Base-by-base conservation (phyloP, 2,113 vertebrate genomes). In the Chaenocephalus aceratus region DNA sequence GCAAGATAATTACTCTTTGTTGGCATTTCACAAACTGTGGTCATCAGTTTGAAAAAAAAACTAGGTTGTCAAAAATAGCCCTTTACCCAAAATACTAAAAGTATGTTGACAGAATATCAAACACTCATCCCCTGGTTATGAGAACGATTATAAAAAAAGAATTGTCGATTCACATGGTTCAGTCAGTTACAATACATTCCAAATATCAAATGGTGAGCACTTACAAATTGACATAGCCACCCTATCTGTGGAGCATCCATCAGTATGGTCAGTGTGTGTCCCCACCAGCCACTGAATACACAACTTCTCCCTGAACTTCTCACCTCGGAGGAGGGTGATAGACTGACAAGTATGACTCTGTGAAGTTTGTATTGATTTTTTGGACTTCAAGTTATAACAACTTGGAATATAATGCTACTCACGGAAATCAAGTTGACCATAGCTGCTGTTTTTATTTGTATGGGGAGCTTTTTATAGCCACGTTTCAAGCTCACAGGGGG, bases 391-490 rank as follows among this genome's bases (percentile, higher is more conserved):
- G 26, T 49, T 54, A 21, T 52, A 23, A 56, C 63, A 75, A 79
- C 10, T 49, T 51, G 44, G 34, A 63, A 75, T 65, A 18, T 2
- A 1, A 72, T 60, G 21, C 64, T 36, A 26, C 45, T 44, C 53
- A 58, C 23, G 21, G 72, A 58, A 70, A 62, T 58, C 49, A 69
- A 41, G 45, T 11, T 68, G 67, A 63, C 79, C 56, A 58, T 4
- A 72, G 61, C 46, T n/a, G 66, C 36, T 64, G n/a, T 21, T 68
- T 80, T 14, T 15, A 64, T 41, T 41, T 41, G 1, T 41, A 45
- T 10, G 1, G 51, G 57, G 62, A 77, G 66, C 72, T 72, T 84
- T 83, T 71, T 72, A 75, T 71, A 84, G 41, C 49, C 30, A 48
- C n/a, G 3, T 53, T 77, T 67, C 65, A 73, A 82, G 34, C 66